Conservation (phyloP, 2,797 vertebrate species). For the Anabas testudineus region DNA sequence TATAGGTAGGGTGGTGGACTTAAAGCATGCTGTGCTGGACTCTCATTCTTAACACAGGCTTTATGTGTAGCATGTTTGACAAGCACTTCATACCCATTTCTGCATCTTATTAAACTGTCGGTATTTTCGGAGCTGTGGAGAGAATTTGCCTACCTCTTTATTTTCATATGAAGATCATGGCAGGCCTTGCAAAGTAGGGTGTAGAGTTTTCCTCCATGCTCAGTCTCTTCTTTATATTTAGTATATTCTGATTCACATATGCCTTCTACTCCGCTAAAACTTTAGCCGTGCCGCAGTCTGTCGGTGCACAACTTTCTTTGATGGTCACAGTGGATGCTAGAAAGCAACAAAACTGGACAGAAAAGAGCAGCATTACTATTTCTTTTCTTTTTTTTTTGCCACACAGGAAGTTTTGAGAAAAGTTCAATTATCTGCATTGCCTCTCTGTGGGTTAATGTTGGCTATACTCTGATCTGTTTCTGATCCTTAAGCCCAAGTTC, state of each 20-base stretch:
- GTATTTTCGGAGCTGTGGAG: conserved; percentile 50
- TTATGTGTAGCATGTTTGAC: conserved; percentile 67
- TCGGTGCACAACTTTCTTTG: conserved; percentile 3
- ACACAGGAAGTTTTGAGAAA: background rate
- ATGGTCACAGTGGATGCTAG: conserved; percentile 13
- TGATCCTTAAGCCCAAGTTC: too few species aligned
- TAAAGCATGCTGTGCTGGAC: conserved; percentile 63
- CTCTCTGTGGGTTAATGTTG: background rate
- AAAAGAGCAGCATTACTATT: background rate
- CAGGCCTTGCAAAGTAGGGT: conserved; percentile 62
- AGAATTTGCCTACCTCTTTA: conserved; percentile 75
- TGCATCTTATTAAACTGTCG: conserved; percentile 49
- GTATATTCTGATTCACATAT: conserved; percentile 66
- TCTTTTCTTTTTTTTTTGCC: background rate
- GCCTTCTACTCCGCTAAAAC: conserved; percentile 64
- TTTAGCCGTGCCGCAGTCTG: conserved; percentile 19
- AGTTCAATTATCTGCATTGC: background rate
- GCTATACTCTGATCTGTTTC: too few species aligned
- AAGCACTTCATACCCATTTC: conserved; percentile 48
- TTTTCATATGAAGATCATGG: conserved; percentile 64
- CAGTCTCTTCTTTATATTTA: conserved; percentile 62
- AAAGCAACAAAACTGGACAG: conserved; percentile 14
- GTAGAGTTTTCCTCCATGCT: conserved; percentile 47
- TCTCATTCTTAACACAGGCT: conserved; percentile 56
- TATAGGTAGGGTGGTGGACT: conserved; percentile 36